A percentile compares a stretch with the other conserved stretches of the same genome.
Evolutionary conservation across 2,113 vertebrate genomes (phyloP).

Genomic region (Dasypus novemcinctus): DNA sequence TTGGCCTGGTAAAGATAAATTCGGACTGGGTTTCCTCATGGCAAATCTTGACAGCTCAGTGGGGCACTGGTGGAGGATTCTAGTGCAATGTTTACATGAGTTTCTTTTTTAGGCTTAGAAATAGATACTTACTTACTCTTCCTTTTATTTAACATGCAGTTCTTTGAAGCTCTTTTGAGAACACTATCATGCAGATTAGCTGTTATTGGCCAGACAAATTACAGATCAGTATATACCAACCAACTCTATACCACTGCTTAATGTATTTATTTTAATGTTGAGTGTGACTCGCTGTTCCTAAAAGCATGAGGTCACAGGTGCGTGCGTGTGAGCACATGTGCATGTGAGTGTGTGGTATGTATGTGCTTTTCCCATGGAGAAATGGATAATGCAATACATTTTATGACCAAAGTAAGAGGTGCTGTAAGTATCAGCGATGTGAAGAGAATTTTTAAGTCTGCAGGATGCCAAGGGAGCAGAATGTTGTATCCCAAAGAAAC

Average conservation of each 20-base stretch:
- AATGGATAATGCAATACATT: neutral
- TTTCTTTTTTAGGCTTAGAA: neutral
- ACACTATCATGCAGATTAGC: neutral
- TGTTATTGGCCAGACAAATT: constrained; percentile 8
- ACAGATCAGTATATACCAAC: neutral
- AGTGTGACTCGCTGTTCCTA: neutral
- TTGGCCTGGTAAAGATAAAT: neutral
- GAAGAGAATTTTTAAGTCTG: neutral
- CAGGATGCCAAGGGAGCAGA: constrained; percentile 66
- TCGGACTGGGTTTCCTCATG: neutral
- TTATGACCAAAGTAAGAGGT: neutral
- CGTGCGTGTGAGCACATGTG: neutral
- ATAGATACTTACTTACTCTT: neutral
- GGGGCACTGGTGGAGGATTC: neutral
- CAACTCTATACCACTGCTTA: neutral
- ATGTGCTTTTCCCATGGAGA: neutral
- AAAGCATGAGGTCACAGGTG: neutral
- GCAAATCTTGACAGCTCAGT: neutral
- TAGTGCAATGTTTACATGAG: neutral
- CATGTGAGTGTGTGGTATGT: neutral
- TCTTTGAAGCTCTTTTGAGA: neutral
- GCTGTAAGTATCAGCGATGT: constrained; percentile 8
- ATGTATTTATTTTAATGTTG: neutral
- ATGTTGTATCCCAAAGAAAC: constrained; percentile 59
- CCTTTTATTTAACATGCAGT: neutral